phyloP scores from a whole-genome alignment of 2,113 vertebrate genomes.

The Athene noctua region DNA sequence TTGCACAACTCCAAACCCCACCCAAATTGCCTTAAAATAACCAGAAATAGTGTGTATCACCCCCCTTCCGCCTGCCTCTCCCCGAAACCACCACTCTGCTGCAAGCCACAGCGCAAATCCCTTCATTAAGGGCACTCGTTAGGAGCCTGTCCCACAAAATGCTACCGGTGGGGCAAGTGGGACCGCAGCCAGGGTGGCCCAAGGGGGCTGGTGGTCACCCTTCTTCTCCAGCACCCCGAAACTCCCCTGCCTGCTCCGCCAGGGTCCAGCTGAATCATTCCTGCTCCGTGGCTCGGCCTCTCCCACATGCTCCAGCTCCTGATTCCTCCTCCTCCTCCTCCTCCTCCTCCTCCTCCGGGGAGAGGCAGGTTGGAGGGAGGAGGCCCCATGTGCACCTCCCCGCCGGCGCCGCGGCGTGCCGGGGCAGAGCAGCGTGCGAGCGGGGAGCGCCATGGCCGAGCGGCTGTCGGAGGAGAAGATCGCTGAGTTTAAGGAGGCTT shows the following conservation, averaged over 20 bases:
- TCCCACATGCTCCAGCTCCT: not conserved
- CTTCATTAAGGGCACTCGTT: not conserved
- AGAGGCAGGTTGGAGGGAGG: not conserved
- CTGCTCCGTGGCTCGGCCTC: not conserved
- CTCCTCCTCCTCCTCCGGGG: not conserved
- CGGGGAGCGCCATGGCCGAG: slow-evolving; percentile 13
- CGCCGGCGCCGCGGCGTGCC: not conserved
- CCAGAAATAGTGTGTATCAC: fast-evolving
- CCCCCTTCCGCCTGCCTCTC: not conserved
- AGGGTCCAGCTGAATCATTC: not conserved
- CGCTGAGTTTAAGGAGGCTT: slow-evolving; percentile 85
- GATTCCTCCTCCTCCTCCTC: not conserved
- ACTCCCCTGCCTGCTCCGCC: fast-evolving
- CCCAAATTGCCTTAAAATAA: not conserved
- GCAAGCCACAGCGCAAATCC: not conserved
- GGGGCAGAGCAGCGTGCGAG: not conserved
- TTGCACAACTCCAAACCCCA: too few relatives aligned
- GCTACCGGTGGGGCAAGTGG: not conserved
- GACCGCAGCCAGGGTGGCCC: not conserved
- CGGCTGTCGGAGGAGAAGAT: slow-evolving; percentile 43
- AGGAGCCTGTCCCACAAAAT: fast-evolving
- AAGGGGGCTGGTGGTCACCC: not conserved
- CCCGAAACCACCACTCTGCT: not conserved
- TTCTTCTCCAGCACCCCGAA: not conserved
- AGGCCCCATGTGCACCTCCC: not conserved